A percentile compares a stretch with the other conserved stretches of the same genome.
These are phyloP conservation scores for Cotesia chilonis DNA, from an alignment of 1,140 invertebrate genomes.

Conservation along the genomic window DNA sequence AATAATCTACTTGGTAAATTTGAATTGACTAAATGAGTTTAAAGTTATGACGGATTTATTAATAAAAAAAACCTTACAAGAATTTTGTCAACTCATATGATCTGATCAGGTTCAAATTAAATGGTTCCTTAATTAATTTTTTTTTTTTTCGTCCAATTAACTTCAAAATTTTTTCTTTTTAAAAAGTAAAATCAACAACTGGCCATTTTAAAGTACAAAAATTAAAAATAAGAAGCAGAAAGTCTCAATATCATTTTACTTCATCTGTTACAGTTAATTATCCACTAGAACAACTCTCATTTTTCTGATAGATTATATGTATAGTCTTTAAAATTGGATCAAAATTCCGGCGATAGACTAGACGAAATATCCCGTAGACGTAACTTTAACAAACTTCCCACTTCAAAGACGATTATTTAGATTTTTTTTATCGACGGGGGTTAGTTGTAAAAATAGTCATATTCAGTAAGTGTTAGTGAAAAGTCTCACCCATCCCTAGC, in stretches of 20 bases:
- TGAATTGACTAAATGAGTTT: too few relatives aligned
- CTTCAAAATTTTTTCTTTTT: neutral
- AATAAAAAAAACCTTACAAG: too few relatives aligned
- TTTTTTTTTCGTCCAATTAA: neutral
- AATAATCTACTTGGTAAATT: too few relatives aligned
- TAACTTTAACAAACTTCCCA: neutral
- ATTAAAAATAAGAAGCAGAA: conserved; percentile 12
- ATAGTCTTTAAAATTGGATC: neutral
- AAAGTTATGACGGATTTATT: too few relatives aligned
- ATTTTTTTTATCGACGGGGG: conserved; percentile 21
- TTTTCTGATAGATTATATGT: too few relatives aligned
- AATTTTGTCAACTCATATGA: too few relatives aligned
- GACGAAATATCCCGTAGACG: too few relatives aligned
- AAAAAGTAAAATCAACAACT: neutral
- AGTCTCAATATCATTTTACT: conserved; percentile 16
- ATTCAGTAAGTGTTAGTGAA: conserved; percentile 6
- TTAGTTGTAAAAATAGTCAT: neutral
- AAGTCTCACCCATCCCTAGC: conserved; percentile 56
- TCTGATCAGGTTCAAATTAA: too few relatives aligned
- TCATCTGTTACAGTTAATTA: too few relatives aligned
- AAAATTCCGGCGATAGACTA: neutral
- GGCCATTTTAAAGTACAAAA: neutral
- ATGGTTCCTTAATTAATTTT: neutral
- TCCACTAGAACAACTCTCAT: too few relatives aligned
- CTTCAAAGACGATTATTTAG: neutral